Base-by-base conservation (phyloP, 2,797 vertebrate genomes). In the Melanotaenia maccullochi region DNA sequence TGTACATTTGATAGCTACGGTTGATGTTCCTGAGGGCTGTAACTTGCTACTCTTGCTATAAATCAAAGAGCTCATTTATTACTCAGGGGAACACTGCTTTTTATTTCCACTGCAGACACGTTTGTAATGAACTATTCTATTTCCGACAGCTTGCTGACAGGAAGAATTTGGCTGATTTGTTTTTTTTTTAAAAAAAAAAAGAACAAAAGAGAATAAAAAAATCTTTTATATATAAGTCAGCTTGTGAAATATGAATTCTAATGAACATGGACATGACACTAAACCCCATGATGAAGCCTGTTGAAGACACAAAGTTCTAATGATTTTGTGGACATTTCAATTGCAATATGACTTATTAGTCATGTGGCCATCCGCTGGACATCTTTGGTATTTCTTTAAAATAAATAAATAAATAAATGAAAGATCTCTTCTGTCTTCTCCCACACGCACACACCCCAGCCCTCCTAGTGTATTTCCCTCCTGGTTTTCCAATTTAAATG, bases 401-500 rank as follows among this genome's bases (percentile, higher is more conserved):
- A 83, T 61, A 16, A 28, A 28, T 30, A 28, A 51, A 24, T 22
- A 51, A 56, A 56, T 30, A 56, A 56, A 32, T 81, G 60, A 77
- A 64, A 67, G 67, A 84, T 81, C 76, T 70, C 28, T 84, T 79
- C 74, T 83, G 73, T 85, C 84, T 85, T 79, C 12, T 54, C 62
- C 61, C 61, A 60, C 66, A 67, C 71, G 40, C 70, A 77, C 63
- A 81, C 60, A 36, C 66, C 24, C 24, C 8, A 30, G 76, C 76
- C 81, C 51, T 68, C 78, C 84, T 63, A 52, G 76, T 90, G 80
- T 87, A 91, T 93, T 91, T 89, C 83, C 88, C 86, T 88, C 77
- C 78, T 83, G 87, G 92, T 87, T 93, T 94, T 94, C 90, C 93
- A 93, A 94, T 95, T 94, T 94, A 95, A 94, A 95, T 95, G 93